Evolutionary conservation across 2,888 invertebrate genomes (phyloP).

Genomic region (Bimastos eiseni): DNA sequence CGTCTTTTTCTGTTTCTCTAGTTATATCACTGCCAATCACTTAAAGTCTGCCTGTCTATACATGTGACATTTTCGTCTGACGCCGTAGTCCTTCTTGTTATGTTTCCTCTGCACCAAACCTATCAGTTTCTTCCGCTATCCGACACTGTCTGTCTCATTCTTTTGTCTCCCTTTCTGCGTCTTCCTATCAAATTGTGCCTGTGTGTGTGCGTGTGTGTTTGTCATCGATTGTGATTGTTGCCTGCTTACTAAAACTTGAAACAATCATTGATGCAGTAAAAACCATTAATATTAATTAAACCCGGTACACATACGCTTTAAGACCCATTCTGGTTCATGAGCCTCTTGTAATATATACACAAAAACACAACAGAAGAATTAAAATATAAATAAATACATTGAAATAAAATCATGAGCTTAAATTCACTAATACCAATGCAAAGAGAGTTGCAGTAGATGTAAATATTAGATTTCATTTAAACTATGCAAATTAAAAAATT

Average conservation of each 20-base stretch:
- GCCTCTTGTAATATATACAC: not conserved
- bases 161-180: too few species aligned
- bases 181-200: too few species aligned
- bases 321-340: not conserved
- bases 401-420: not conserved
- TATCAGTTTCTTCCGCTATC: too few species aligned
- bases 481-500: not conserved
- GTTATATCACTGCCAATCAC: not conserved
- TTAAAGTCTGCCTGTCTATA: not conserved
- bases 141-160: too few species aligned
- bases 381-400: not conserved
- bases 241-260: too few species aligned
- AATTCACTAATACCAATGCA: not conserved
- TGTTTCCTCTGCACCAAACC: not conserved
- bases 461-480: conserved; percentile 9
- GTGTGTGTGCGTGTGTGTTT: too few species aligned
- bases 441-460: not conserved
- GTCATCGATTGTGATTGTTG: too few species aligned
- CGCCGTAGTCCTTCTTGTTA: not conserved
- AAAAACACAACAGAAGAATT: not conserved
- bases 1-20: not conserved
- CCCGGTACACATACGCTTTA: too few species aligned
- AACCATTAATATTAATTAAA: not conserved
- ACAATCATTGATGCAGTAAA: not conserved
- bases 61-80: not conserved